These are phyloP conservation scores for Bradypus variegatus DNA, from an alignment of 2,797 vertebrate species.

Conservation along the genomic window DNA sequence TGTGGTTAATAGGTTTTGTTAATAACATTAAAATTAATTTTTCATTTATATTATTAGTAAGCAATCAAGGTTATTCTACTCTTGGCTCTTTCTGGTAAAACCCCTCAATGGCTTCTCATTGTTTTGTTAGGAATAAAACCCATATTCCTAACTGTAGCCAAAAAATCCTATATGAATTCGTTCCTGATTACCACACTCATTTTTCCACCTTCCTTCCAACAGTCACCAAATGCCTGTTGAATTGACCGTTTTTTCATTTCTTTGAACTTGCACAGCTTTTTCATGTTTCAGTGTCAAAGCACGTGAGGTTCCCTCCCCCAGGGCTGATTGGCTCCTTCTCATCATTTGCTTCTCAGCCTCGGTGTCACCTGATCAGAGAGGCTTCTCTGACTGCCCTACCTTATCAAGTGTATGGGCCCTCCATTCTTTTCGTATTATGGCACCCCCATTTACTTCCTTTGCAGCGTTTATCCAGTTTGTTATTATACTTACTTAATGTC, in stretches of 20 bases:
- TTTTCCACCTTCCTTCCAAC: neutral
- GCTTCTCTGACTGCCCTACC: neutral
- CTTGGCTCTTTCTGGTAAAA: neutral
- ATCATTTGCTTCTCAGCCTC: neutral
- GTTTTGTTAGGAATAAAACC: neutral
- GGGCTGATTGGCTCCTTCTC: neutral
- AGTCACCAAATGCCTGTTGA: neutral
- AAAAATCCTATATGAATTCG: neutral
- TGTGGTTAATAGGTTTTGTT: neutral
- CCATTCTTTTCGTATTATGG: neutral
- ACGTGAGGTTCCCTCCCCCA: neutral
- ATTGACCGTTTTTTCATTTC: neutral
- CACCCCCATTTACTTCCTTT: neutral
- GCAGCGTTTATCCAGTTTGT: neutral
- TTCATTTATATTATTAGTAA: neutral
- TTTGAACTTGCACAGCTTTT: neutral
- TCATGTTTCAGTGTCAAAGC: neutral
- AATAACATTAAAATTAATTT: neutral
- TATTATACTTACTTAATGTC: neutral
- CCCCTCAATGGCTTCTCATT: neutral
- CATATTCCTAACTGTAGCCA: neutral
- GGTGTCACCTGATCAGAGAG: neutral
- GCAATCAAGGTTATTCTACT: no score
- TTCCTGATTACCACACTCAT: neutral
- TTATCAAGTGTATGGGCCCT: neutral